phyloP scores from a whole-genome alignment of 2,113 vertebrate genomes.

The Silurus asotus region DNA sequence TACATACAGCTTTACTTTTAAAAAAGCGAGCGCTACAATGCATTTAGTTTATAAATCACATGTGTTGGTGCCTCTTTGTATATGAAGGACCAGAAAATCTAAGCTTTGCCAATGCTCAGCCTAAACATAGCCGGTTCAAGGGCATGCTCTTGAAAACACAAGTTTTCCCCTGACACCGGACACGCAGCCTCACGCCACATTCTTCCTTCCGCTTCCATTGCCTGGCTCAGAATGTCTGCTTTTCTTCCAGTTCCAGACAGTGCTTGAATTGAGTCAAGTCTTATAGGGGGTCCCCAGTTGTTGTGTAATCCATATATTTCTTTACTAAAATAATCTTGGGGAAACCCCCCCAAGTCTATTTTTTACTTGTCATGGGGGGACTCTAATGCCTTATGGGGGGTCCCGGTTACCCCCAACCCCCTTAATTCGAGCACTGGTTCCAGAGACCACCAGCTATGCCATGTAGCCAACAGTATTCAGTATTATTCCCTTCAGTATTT shows the following conservation, averaged over 20 bases:
- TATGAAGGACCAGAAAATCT: background rate
- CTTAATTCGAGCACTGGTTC: no score
- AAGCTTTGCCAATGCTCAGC: background rate
- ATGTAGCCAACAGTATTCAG: background rate
- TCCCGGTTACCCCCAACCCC: no score
- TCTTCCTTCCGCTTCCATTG: slow-evolving; percentile 18
- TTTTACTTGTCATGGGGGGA: no score
- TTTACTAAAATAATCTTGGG: no score
- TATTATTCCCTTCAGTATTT: background rate
- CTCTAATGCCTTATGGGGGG: no score
- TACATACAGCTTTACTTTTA: background rate
- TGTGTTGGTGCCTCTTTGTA: slow-evolving; percentile 6
- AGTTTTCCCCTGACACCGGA: slow-evolving; percentile 18
- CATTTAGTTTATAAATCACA: background rate
- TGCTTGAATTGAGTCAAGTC: no score
- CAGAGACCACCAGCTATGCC: slow-evolving; percentile 24
- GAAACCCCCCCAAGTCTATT: no score
- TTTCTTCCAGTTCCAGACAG: background rate
- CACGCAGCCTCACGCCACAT: slow-evolving; percentile 22
- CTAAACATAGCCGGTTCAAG: background rate
- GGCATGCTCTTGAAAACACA: background rate
- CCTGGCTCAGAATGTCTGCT: slow-evolving; percentile 5
- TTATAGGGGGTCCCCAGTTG: no score
- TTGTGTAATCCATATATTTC: no score
- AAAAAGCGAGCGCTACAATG: background rate